Conservation (phyloP, 2,113 vertebrate genomes). For the Chrysemys picta region DNA sequence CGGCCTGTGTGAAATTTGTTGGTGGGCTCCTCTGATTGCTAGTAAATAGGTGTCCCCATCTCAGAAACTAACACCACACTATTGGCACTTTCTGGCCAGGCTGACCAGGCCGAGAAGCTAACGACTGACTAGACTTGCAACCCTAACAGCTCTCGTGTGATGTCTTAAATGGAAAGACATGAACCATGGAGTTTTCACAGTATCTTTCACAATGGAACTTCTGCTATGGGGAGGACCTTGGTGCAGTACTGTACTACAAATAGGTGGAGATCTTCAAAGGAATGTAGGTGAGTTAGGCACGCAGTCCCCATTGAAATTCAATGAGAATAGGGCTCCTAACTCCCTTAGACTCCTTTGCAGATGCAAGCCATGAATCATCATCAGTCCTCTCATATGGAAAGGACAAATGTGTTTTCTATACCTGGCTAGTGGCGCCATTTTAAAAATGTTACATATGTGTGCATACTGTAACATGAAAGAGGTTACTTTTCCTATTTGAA, state of each 20-base stretch:
- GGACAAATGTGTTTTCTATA: neutral
- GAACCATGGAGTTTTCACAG: no score
- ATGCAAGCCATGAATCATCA: neutral
- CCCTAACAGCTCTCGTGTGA: neutral
- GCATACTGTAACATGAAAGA: neutral
- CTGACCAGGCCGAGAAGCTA: neutral
- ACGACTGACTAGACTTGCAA: neutral
- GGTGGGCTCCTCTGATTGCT: conserved; percentile 11
- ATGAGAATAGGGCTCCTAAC: neutral
- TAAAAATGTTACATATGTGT: neutral
- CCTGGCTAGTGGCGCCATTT: neutral
- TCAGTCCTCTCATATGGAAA: neutral
- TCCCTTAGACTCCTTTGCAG: neutral
- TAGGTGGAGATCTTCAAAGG: neutral
- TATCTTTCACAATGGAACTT: neutral
- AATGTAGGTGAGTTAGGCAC: neutral
- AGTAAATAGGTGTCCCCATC: conserved; percentile 1
- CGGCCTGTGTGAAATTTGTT: neutral
- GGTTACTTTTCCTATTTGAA: neutral
- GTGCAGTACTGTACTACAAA: neutral
- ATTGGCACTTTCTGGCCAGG: neutral
- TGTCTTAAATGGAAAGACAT: no score
- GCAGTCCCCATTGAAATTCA: neutral
- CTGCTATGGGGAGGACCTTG: neutral
- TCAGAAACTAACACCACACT: neutral